Evolutionary conservation across 2,888 invertebrate species (phyloP).

Genomic region (Lapara coniferarum): DNA sequence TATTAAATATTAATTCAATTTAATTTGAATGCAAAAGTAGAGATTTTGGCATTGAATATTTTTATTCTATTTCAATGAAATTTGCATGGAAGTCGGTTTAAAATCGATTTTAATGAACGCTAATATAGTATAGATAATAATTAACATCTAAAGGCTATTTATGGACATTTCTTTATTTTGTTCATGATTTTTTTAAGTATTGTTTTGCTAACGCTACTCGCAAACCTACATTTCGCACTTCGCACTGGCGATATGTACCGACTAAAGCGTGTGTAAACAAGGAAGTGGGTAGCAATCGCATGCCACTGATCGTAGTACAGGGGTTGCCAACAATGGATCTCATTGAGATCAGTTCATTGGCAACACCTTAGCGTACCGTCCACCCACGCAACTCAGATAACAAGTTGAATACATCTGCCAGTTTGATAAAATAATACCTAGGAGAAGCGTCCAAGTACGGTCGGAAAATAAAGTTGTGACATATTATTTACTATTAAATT

Average conservation of each 20-base stretch:
- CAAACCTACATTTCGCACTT: slow-evolving; percentile 25
- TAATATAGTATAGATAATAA: too few species aligned
- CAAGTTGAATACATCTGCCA: slow-evolving; percentile 80
- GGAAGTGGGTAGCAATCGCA: slow-evolving; percentile 69
- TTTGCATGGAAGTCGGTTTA: too few species aligned
- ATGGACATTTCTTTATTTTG: not conserved
- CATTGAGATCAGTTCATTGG: slow-evolving; percentile 75
- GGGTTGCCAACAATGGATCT: slow-evolving; percentile 72
- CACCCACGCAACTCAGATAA: slow-evolving; percentile 78
- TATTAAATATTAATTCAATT: too few species aligned
- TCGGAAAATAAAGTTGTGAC: slow-evolving; percentile 34
- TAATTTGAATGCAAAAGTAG: too few species aligned
- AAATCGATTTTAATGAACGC: too few species aligned
- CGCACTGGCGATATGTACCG: slow-evolving; percentile 28
- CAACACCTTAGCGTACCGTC: slow-evolving; percentile 65
- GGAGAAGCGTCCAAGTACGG: slow-evolving; percentile 52
- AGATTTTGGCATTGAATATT: too few species aligned
- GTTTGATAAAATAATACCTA: slow-evolving; percentile 60
- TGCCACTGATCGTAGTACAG: slow-evolving; percentile 59
- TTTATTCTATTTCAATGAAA: too few species aligned
- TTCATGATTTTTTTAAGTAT: not conserved
- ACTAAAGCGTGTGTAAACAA: slow-evolving; percentile 63
- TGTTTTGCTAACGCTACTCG: slow-evolving; percentile 18
- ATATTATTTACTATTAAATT: not conserved
- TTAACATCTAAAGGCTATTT: too few species aligned